Evolutionary conservation across 2,797 vertebrate species (phyloP), one percentile per base, ranked within the genome.

Genomic region (Sebastes iracundus): DNA sequence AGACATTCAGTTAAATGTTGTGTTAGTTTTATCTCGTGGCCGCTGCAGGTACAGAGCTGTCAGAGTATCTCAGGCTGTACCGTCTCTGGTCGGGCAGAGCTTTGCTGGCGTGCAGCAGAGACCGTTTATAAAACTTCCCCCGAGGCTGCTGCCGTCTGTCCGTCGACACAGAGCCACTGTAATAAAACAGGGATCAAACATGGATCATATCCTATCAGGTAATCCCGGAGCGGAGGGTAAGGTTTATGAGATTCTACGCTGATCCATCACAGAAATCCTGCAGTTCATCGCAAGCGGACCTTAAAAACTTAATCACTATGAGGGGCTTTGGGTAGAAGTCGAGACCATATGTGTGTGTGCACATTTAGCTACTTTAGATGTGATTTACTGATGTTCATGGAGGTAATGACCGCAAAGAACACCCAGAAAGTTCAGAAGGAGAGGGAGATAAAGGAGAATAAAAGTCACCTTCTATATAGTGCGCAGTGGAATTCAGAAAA

Each of bases 111-210:
- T 60, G 42, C 27, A 22, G 55, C 22, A 8, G 5, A 60, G 3
- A 49, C 2, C 1, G 13, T 38, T 69, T 20, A 7, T 38, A 22
- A 38, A 4, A 25, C 7, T 8, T 28, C 77, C 71, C 33, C 33
- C 0, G 18, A 32, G 75, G 80, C 77, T 4, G n/a, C 75, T n/a
- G 30, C 72, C 5, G 25, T 60, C 42, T 12, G 63, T 56, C 60
- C 8, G 22, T 27, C 1, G 30, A 59, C 42, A 9, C 53, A 10
- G 49, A 78, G 23, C 53, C 25, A 3, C 3, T 33, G 83, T 74
- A 89, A 92, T 92, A 91, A 92, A 93, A 88, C 65, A 1, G 62
- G 75, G 84, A 87, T 92, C 77, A 90, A 52, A 85, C 67, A 2
- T 2, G 25, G 76, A 87, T 92, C 79, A 80, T 10, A 56, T 87